These are phyloP conservation scores for Poeciliopsis gracilis DNA, from an alignment of 2,797 vertebrate genomes.

Conservation along the genomic window DNA sequence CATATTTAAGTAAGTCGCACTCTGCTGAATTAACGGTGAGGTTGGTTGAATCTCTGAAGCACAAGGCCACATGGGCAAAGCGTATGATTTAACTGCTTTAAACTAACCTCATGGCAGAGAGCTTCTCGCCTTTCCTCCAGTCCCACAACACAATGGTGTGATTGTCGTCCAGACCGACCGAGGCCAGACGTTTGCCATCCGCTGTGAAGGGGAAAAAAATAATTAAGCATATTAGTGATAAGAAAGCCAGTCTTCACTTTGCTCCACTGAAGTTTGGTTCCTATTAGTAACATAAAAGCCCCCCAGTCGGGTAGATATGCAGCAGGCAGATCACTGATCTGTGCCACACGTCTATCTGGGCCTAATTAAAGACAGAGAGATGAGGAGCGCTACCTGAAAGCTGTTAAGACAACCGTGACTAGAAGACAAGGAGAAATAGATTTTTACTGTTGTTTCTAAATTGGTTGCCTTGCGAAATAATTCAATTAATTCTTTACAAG, in stretches of 20 bases:
- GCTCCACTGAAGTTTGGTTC: conserved; percentile 36
- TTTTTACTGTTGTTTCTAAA: conserved; percentile 38
- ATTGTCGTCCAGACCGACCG: conserved; percentile 95
- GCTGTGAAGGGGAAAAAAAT: conserved; percentile 75
- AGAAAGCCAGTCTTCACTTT: conserved; percentile 28
- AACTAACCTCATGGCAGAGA: conserved; percentile 91
- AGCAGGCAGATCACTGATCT: conserved; percentile 59
- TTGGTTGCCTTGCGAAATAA: conserved; percentile 39
- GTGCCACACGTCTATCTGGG: conserved; percentile 33
- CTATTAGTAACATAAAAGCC: conserved; percentile 65
- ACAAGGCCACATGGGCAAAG: conserved; percentile 10
- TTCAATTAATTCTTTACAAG: conserved; percentile 34
- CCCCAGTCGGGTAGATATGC: conserved; percentile 48
- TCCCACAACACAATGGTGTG: conserved; percentile 97
- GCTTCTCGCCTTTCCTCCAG: conserved; percentile 98
- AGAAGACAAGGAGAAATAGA: conserved; percentile 33
- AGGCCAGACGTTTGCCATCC: conserved; percentile 94
- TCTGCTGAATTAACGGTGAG: conserved; percentile 36
- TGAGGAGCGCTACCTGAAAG: conserved; percentile 47
- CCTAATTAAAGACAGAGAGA: conserved; percentile 65
- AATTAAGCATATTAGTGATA: conserved; percentile 30
- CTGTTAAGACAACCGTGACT: conserved; percentile 36
- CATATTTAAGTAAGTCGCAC: conserved; percentile 52
- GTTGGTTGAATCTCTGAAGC: conserved; percentile 31
- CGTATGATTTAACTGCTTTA: conserved; percentile 1